phyloP scores from a whole-genome alignment of 2,888 invertebrate genomes.

The Sepiola atlantica region DNA sequence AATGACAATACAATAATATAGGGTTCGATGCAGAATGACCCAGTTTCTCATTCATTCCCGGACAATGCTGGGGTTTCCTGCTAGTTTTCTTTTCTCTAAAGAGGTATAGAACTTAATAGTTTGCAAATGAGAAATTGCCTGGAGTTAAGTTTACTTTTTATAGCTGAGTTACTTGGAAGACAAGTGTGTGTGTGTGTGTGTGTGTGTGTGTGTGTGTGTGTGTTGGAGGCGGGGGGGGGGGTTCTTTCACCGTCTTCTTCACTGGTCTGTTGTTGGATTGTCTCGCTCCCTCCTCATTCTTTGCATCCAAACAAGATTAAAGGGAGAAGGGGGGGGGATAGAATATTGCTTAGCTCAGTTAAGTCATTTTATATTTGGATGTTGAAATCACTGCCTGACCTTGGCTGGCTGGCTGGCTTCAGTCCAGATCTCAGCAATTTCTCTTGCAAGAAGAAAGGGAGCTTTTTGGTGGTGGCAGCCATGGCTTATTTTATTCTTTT shows the following conservation, averaged over 20 bases:
- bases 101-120: background rate
- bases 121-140: background rate
- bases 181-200: too few species aligned
- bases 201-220: too few species aligned
- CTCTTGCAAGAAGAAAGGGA: constrained; percentile 2
- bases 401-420: constrained; percentile 32
- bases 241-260: background rate
- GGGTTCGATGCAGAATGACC: too few species aligned
- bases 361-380: background rate
- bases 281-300: background rate
- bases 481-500: background rate
- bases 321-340: background rate
- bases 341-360: background rate
- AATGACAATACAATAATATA: too few species aligned
- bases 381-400: constrained; percentile 12
- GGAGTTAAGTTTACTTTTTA: background rate
- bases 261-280: background rate
- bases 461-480: background rate
- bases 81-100: background rate
- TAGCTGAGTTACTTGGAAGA: background rate
- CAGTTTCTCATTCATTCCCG: too few species aligned
- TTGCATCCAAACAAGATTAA: background rate
- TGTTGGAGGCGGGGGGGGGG: background rate
- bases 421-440: background rate
- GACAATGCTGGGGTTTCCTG: too few species aligned